Base-by-base conservation (phyloP, 2,888 invertebrate species). In the Cerastis rubricosa region DNA sequence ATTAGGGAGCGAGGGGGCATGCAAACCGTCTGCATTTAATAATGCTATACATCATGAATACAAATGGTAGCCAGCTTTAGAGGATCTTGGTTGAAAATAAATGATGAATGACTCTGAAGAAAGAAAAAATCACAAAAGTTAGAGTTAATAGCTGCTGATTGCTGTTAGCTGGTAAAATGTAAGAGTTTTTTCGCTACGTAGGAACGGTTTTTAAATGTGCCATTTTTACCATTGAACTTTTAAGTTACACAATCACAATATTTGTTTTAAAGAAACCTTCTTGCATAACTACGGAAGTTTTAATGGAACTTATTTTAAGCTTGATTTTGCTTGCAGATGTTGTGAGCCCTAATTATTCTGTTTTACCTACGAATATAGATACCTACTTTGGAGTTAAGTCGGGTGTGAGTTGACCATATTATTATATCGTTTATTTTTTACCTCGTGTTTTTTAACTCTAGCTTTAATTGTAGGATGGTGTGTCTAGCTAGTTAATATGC, bases 1-100 rank as follows among this genome's bases (percentile, higher is more conserved):
- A 76, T 78, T 81, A 83, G 85, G 87, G 89, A 81, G 83, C 74
- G 85, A 82, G 85, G 85, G 85, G 87, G 80, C 83, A 88, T 87
- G 87, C 77, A 83, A 88, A 83, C 89, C 77, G 81, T 80, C 82
- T 83, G 77, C 71, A 76, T 85, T 83, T 83, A 79, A 80, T 85
- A 80, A 81, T 80, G 35, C 78, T 68, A 75, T 87, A 78, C 69
- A 74, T 79, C 84, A 79, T 82, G 87, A 76, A 83, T 85, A 87
- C 77, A 78, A 78, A 82, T 80, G 76, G 59, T 73, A 74, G 74
- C 64, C 63, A 76, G 67, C 74, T 76, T 77, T 64, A 63, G 68
- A 78, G 63, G 67, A 79, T 74, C 47, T 66, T 54, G 51, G 35
- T 51, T 66, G 65, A 49, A 47, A 76, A 76, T 78, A 68, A 70